Base-by-base conservation (phyloP, 1,140 invertebrate genomes). In the Habropoda laboriosa region DNA sequence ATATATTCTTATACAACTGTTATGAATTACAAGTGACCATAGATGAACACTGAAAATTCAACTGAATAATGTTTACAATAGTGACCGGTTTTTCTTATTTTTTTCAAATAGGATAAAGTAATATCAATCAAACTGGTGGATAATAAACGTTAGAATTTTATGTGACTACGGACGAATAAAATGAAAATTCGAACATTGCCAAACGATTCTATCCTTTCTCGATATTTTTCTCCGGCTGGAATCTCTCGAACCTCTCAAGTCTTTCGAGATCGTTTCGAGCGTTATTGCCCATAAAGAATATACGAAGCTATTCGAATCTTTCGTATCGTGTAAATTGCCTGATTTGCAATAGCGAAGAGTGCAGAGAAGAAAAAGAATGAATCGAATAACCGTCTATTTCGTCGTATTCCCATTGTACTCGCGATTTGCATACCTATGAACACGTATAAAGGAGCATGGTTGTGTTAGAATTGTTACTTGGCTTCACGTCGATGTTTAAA, bases 261-360 rank as follows among this genome's bases (percentile, higher is more conserved):
- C 30, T 24, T 61, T 61, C 58, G 21, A 35, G 35, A 61, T 61
- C 21, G 24, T 66, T 45, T 30, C 24, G 24, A 30, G n/a, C 63
- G 40, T 66, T 66, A 66, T 47, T 47, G 40, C 63, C 27, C 40
- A 47, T 66, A 47, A 66, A 66, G 63, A 47, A 66, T 66, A 66
- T n/a, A 18, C 12, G 30, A 21, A 38, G 58, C 58, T 7, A 61
- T 61, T 61, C 30, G 58, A 24, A 24, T 61, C 35, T 40, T 12
- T 38, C 1, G 35, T n/a, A 24, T 61, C 21, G 32, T 61, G 32
- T 13, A 61, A 61, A 38, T 38, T 38, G 58, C 35, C 16, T 38
- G 32, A 38, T 38, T 61, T 24, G 58, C 58, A 61, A 61, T 24
- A 16, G 35, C 18, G n/a, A 61, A 40, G 58, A 61, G 32, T 12